phyloP scores from a whole-genome alignment of 2,888 invertebrate species.

The Salpingus planirostris region DNA sequence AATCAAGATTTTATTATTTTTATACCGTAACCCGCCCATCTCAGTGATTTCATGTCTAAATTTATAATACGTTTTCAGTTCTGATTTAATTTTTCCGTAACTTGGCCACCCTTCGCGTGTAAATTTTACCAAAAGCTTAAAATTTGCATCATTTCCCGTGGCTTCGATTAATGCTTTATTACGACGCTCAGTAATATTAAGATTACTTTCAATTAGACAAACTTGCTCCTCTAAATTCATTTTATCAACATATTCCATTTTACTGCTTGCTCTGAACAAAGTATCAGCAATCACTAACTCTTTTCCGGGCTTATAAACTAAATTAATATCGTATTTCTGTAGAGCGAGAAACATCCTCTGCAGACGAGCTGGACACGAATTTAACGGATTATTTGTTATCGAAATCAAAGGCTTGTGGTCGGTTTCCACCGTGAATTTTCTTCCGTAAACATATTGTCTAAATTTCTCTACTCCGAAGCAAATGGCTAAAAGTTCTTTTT shows the following conservation, averaged over 20 bases:
- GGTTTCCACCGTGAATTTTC: not conserved
- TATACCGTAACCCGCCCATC: too few relatives aligned
- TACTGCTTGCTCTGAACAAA: slow-evolving; percentile 8
- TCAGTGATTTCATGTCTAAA: not conserved
- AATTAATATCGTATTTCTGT: slow-evolving; percentile 10
- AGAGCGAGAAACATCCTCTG: slow-evolving; percentile 11
- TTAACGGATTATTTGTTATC: slow-evolving; percentile 11
- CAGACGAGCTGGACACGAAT: slow-evolving; percentile 8
- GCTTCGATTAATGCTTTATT: too few relatives aligned
- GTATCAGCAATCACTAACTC: slow-evolving; percentile 13
- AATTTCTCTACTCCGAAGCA: not conserved
- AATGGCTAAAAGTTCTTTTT: not conserved
- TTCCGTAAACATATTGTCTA: not conserved
- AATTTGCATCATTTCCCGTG: too few relatives aligned
- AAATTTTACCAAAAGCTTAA: too few relatives aligned
- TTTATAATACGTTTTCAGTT: not conserved
- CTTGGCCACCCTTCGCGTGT: too few relatives aligned
- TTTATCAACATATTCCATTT: not conserved
- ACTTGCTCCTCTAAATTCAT: slow-evolving; percentile 1
- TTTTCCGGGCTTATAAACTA: slow-evolving; percentile 13
- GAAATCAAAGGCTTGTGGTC: slow-evolving; percentile 1
- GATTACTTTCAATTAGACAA: not conserved
- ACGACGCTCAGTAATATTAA: not conserved
- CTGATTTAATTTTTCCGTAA: too few relatives aligned
- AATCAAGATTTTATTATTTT: too few relatives aligned